phyloP scores from a whole-genome alignment of 2,113 vertebrate genomes.

The Thamnaconus septentrionalis region DNA sequence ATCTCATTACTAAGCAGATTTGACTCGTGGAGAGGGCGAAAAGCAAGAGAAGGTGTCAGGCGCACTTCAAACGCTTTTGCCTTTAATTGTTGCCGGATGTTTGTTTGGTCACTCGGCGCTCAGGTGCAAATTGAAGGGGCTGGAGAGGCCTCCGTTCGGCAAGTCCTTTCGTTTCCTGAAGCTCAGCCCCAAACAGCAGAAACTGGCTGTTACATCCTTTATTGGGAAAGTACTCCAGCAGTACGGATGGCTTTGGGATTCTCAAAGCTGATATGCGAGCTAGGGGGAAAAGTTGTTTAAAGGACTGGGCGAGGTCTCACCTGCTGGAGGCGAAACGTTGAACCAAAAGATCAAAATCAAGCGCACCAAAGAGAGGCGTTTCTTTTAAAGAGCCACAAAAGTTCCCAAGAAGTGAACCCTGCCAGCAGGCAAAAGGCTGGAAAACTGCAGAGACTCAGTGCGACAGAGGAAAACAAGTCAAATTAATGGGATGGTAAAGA shows the following conservation, averaged over 20 bases:
- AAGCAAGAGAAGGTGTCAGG: constrained; percentile 43
- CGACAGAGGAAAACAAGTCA: constrained; percentile 66
- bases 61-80: constrained; percentile 51
- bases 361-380: constrained; percentile 23
- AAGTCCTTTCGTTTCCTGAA: no score
- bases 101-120: constrained; percentile 40
- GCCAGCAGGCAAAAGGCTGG: constrained; percentile 41
- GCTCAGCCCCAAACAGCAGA: constrained; percentile 33
- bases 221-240: constrained; percentile 1
- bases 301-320: constrained; percentile 35
- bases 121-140: not conserved
- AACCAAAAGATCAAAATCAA: constrained; percentile 36
- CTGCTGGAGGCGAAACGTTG: constrained; percentile 36
- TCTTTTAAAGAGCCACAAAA: constrained; percentile 47
- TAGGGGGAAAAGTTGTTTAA: constrained; percentile 3
- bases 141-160: constrained; percentile 8
- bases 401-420: constrained; percentile 26
- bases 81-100: constrained; percentile 66
- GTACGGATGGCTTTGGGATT: constrained; percentile 5
- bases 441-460: constrained; percentile 32
- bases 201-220: not conserved
- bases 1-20: constrained; percentile 81
- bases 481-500: constrained; percentile 62
- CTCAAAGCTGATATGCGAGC: constrained; percentile 2
- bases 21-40: constrained; percentile 55